Base-by-base conservation (phyloP, 2,113 vertebrate genomes). In the Panthera uncia region DNA sequence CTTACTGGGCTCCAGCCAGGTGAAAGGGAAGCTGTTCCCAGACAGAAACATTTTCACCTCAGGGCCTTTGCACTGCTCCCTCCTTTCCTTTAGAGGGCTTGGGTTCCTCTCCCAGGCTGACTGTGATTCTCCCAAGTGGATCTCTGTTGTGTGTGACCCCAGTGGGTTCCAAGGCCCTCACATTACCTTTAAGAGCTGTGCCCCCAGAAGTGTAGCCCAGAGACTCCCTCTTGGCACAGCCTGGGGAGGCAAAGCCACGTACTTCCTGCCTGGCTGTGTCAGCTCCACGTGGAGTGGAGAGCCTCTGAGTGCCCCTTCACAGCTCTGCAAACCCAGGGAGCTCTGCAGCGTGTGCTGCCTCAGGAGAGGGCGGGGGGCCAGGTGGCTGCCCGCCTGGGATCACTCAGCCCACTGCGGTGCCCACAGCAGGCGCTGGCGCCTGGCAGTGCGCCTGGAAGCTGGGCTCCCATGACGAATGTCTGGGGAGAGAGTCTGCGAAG, bases 401-500 rank as follows among this genome's bases (percentile, higher is more conserved):
- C 63, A 21, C 74, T 94, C 33, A 57, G 93, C 89, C 84, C 93
- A 68, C 31, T 4, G 16, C 0, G 14, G 57, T 90, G 93, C 92
- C 91, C 82, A n/a, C 29, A 41, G 96, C 63, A 69, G 94, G 96
- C 38, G 0, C 87, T 90, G 97, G 95, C 63, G 80, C 94, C 95
- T 93, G 94, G 97, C 96, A 16, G 73, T 1, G 9, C 15, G 93
- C 97, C 97, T 48, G 14, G 89, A 76, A 86, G 85, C 81, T 0
- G 9, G 94, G 95, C 85, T 97, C 83, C 86, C 94, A 81, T 97
- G 97, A 98, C 74, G 57, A 92, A 71, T 1, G 95, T 96, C 97
- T 97, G 83, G 36, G 76, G 93, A 94, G 61, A 92, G 78, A 29
- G 41, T 95, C 73, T 84, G 94, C 31, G 78, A 82, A 93, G 96